Base-by-base conservation (phyloP, 2,113 vertebrate genomes). In the Microcebus lehilahytsara region DNA sequence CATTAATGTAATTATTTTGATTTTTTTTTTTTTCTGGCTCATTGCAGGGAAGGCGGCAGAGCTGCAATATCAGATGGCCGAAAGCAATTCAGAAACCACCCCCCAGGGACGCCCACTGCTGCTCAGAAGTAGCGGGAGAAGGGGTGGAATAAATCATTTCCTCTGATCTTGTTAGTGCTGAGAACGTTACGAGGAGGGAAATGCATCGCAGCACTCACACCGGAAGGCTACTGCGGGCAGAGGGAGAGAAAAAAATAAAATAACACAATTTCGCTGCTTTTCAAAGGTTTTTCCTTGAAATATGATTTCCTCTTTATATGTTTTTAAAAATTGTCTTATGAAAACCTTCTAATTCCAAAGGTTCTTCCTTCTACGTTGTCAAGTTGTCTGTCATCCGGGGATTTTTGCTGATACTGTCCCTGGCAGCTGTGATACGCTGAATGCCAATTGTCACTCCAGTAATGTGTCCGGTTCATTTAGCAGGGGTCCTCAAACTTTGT, bases 1-100 rank as follows among this genome's bases (percentile, higher is more conserved):
- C 98, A 98, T 98, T 98, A 98, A 99, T 98, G 96, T 98, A 98
- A 99, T 99, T 99, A 99, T 98, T 98, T 98, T 98, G 96, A 97
- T 98, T 98, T 98, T 42, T 42, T 42, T 97, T 95, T 49, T 49
- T 49, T 97, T 95, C 97, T 97, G 91, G 91, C 97, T 98, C 69
- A 83, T 98, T 98, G 88, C 98, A 95, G 92, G 98, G 96, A 97
- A 98, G 95, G 98, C 97, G 98, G 95, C 94, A 97, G 97, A 98
- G 98, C 98, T 98, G 97, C 98, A 98, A 98, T 99, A 98, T 98
- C 98, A 98, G 98, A 98, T 99, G 98, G 98, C 99, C 96, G 77
- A 98, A 98, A 99, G 98, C 99, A 99, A 99, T 99, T 98, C 98
- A 98, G 98, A 98, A 98, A 98, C 96, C 95, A 96, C 9, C 0